Conservation (phyloP, 1,140 invertebrate genomes). For the Colletes gigas region DNA sequence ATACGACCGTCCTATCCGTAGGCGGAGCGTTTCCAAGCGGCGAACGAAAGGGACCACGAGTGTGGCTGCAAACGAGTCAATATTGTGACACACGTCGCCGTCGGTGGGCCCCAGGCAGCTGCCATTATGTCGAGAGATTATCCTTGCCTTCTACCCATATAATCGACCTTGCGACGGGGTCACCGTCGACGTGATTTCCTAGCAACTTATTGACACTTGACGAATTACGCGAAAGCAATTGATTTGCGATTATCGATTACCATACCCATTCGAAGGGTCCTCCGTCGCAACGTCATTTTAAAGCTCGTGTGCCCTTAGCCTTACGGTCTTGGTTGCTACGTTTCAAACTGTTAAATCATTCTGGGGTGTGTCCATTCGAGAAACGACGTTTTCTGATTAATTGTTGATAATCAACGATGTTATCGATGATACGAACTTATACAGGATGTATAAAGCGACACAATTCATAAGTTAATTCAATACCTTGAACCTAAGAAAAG, state of each 20-base stretch:
- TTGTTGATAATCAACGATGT: too few relatives aligned
- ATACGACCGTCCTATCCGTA: background rate
- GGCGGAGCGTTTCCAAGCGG: slow-evolving; percentile 34
- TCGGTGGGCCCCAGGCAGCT: slow-evolving; percentile 5
- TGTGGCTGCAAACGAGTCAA: slow-evolving; percentile 43
- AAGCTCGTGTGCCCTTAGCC: too few relatives aligned
- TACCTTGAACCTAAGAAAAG: too few relatives aligned
- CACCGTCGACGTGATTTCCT: background rate
- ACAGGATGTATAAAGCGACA: too few relatives aligned
- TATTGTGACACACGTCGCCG: slow-evolving; percentile 61
- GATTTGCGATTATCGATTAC: background rate
- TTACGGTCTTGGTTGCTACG: too few relatives aligned
- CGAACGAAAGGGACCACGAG: slow-evolving; percentile 15
- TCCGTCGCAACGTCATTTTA: too few relatives aligned
- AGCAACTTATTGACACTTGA: slow-evolving; percentile 1
- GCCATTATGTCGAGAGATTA: slow-evolving; percentile 46
- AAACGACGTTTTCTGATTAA: too few relatives aligned
- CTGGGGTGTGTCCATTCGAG: too few relatives aligned
- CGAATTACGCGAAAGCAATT: background rate
- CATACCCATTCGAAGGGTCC: too few relatives aligned
- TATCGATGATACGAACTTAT: too few relatives aligned
- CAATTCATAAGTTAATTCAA: too few relatives aligned
- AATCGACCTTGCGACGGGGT: slow-evolving; percentile 11
- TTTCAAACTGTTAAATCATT: too few relatives aligned
- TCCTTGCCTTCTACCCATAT: slow-evolving; percentile 15